phyloP scores from a whole-genome alignment of 2,113 vertebrate genomes.

The Ptilonorhynchus violaceus region DNA sequence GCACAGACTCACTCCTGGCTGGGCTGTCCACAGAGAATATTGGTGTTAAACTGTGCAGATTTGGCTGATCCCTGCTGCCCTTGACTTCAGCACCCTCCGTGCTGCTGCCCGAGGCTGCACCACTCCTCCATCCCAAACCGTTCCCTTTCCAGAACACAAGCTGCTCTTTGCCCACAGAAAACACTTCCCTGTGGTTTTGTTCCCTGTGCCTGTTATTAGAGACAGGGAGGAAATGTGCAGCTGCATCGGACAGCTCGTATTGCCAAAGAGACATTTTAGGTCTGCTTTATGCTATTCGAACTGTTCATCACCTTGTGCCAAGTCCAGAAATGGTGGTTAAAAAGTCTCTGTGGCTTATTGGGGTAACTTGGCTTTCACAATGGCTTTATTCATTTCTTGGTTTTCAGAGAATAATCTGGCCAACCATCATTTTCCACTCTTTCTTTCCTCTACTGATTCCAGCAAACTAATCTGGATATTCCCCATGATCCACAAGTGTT shows the following conservation, averaged over 20 bases:
- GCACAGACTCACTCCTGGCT: rapidly evolving
- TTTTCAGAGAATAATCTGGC: neutral
- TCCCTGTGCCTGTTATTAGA: neutral
- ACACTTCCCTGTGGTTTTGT: rapidly evolving
- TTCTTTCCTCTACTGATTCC: neutral
- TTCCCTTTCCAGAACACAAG: neutral
- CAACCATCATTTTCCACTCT: neutral
- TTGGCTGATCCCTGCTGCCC: neutral
- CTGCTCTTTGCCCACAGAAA: neutral
- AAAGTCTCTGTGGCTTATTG: neutral
- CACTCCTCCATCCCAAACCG: too few species aligned
- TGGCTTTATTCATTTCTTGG: neutral
- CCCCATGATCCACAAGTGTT: neutral
- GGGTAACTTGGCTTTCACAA: neutral
- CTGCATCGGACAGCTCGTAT: neutral
- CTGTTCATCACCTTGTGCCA: neutral
- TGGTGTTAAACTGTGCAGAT: rapidly evolving
- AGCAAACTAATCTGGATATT: neutral
- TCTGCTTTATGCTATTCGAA: neutral
- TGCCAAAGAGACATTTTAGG: neutral
- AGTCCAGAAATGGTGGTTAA: neutral
- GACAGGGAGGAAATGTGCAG: neutral
- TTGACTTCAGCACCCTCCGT: neutral
- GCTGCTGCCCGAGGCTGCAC: neutral
- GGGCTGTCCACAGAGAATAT: neutral